Evolutionary conservation across 1,140 invertebrate genomes (phyloP).

Genomic region (Ruditapes philippinarum): DNA sequence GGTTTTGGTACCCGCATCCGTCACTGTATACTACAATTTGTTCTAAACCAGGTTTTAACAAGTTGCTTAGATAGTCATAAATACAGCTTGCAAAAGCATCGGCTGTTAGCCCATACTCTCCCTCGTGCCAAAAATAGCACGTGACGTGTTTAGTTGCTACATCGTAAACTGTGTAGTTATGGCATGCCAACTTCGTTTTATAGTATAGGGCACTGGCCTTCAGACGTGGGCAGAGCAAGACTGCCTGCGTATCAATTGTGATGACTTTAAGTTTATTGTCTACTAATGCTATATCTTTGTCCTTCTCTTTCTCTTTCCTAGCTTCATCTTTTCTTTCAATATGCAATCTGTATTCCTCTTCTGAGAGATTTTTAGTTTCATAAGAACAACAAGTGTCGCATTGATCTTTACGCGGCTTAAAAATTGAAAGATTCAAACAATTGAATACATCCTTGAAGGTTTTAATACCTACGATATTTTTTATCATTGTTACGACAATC

Average conservation of each 20-base stretch:
- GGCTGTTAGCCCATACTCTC: slow-evolving; percentile 83
- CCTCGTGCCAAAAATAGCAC: slow-evolving; percentile 86
- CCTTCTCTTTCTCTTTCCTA: not conserved
- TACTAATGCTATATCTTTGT: not conserved
- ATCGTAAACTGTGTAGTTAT: not conserved
- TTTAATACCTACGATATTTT: not conserved
- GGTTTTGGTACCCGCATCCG: slow-evolving; percentile 84
- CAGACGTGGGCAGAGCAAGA: not conserved
- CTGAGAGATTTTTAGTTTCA: slow-evolving; percentile 19
- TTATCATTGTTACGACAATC: not conserved
- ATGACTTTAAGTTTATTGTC: not conserved
- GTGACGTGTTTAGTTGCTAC: not conserved
- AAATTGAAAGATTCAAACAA: not conserved
- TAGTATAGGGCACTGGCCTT: not conserved
- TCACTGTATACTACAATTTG: slow-evolving; percentile 76
- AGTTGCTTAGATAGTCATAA: slow-evolving; percentile 78
- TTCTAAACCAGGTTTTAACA: not conserved
- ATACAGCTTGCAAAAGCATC: slow-evolving; percentile 63
- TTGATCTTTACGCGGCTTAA: slow-evolving; percentile 51
- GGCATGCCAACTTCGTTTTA: not conserved
- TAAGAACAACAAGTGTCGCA: slow-evolving; percentile 57
- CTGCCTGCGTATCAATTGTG: not conserved
- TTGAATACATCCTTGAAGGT: not conserved
- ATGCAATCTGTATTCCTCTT: not conserved
- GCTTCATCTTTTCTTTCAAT: slow-evolving; percentile 27